Evolutionary conservation across 53 echinoderm and acorn worm genomes (phyloP).

Genomic region (Luidia sarsii): DNA sequence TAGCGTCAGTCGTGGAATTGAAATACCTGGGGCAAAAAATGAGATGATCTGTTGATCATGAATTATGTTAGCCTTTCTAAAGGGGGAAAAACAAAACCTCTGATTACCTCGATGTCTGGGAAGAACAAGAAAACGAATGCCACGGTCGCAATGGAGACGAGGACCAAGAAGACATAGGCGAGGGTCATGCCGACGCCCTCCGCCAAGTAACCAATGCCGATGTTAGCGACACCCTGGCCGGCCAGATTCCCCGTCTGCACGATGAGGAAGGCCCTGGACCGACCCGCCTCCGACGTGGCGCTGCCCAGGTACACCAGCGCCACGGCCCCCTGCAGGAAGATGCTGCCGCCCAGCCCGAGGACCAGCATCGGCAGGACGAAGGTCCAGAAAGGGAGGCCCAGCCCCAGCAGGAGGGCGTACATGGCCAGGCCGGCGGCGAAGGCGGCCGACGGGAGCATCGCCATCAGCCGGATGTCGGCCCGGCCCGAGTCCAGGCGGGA

Average conservation of each 20-base stretch:
- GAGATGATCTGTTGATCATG: too few relatives aligned
- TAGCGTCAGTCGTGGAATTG: too few relatives aligned
- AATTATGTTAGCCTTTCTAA: too few relatives aligned
- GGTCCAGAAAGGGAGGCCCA: not conserved
- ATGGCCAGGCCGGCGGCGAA: too few relatives aligned
- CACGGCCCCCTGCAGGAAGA: constrained; percentile 20
- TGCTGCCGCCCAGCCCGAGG: not conserved
- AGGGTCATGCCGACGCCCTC: not conserved
- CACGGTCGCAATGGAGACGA: not conserved
- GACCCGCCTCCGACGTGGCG: not conserved
- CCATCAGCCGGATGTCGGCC: not conserved
- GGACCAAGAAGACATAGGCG: not conserved
- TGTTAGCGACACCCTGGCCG: not conserved
- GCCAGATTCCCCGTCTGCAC: not conserved
- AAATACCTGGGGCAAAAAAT: too few relatives aligned
- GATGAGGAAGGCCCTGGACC: not conserved
- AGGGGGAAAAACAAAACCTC: too few relatives aligned
- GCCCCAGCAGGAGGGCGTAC: not conserved
- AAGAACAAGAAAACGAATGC: constrained; percentile 10
- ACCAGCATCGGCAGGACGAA: not conserved
- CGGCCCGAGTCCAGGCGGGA: not conserved
- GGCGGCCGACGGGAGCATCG: constrained; percentile 9
- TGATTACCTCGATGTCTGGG: constrained; percentile 22
- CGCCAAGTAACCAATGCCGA: constrained; percentile 9
- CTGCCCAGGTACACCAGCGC: not conserved